Conservation (phyloP, 1,140 invertebrate species). For the Trachelipus rathkii region DNA sequence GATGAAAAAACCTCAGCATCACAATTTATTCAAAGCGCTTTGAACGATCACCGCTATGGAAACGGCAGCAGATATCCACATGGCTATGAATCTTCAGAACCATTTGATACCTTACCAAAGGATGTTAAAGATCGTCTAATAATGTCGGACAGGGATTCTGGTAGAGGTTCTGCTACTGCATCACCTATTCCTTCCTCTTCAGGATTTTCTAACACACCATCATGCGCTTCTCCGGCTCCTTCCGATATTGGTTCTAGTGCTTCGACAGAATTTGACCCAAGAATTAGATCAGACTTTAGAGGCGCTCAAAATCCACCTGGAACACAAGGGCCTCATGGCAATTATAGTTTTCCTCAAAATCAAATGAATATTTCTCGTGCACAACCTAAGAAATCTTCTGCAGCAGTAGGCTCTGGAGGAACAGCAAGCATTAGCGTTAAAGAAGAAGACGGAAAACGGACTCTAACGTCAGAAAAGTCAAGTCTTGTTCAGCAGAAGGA, state of each 20-base stretch:
- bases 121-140: constrained; percentile 40
- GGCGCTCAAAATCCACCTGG: neutral
- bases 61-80: constrained; percentile 30
- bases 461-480: constrained; percentile 39
- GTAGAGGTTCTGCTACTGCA: neutral
- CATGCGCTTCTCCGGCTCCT: constrained; percentile 40
- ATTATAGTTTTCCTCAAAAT: neutral
- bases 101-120: constrained; percentile 34
- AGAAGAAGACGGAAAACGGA: constrained; percentile 39
- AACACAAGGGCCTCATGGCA: neutral
- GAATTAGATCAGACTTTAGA: constrained; percentile 26
- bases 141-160: constrained; percentile 18
- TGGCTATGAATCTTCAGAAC: constrained; percentile 34
- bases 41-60: neutral
- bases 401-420: constrained; percentile 31
- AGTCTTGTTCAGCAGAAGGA: constrained; percentile 40
- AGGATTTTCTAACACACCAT: constrained; percentile 32
- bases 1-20: neutral
- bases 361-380: constrained; percentile 8
- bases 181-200: constrained; percentile 28
- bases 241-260: constrained; percentile 37
- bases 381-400: constrained; percentile 16
- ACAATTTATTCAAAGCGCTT: neutral
- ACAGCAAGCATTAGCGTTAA: constrained; percentile 35
- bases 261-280: constrained; percentile 40